Percentiles rank a stretch among this genome's conserved stretches.
phyloP scores from a whole-genome alignment of 2,888 invertebrate genomes.

The Xanthorhoe designata region DNA sequence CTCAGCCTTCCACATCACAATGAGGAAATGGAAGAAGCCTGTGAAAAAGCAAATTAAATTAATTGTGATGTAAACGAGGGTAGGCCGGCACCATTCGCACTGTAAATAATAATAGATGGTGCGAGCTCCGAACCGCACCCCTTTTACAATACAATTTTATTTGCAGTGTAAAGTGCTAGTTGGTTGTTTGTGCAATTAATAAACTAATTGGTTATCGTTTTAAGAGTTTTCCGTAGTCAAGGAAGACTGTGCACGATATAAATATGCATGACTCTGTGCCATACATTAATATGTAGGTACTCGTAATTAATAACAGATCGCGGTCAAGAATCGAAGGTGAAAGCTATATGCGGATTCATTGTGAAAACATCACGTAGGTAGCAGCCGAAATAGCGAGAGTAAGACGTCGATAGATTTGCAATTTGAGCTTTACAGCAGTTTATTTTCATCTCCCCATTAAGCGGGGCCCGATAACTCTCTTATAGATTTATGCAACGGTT shows the following conservation, averaged over 20 bases:
- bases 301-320: constrained; percentile 53
- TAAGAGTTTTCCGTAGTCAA: constrained; percentile 37
- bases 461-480: constrained; percentile 65
- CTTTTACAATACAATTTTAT: constrained; percentile 66
- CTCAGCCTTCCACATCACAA: constrained; percentile 76
- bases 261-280: constrained; percentile 33
- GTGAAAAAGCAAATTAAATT: constrained; percentile 85
- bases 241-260: constrained; percentile 34
- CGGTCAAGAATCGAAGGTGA: constrained; percentile 63
- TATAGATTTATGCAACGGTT: constrained; percentile 70
- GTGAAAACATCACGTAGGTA: constrained; percentile 61
- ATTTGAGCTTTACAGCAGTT: constrained; percentile 65
- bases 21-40: constrained; percentile 81
- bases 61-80: constrained; percentile 84
- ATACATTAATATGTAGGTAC: constrained; percentile 25
- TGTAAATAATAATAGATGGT: constrained; percentile 77
- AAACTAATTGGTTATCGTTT: constrained; percentile 56
- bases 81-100: constrained; percentile 67
- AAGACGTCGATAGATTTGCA: constrained; percentile 73
- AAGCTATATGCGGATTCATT: constrained; percentile 67
- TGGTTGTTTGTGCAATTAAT: constrained; percentile 54
- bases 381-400: constrained; percentile 66
- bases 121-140: constrained; percentile 65
- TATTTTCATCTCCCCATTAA: constrained; percentile 75
- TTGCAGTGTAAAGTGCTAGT: constrained; percentile 54